Evolutionary conservation across 2,113 vertebrate genomes (phyloP).

Genomic region (Oncorhynchus kisutch): DNA sequence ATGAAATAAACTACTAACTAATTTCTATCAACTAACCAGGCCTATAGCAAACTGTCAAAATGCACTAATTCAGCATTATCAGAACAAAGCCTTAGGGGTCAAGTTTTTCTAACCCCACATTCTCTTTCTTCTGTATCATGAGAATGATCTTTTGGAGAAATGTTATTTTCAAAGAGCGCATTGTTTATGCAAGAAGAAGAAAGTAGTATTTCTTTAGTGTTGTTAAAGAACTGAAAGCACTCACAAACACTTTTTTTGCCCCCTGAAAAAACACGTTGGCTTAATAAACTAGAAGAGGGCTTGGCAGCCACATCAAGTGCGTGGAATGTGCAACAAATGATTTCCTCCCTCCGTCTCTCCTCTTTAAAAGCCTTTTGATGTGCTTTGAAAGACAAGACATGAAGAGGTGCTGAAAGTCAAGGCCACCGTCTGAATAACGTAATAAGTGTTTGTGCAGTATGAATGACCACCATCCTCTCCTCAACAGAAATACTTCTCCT

Average conservation of each 20-base stretch:
- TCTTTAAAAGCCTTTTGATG: slow-evolving; percentile 57
- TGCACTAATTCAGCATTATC: not conserved
- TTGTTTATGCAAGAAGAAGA: not conserved
- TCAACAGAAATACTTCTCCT: slow-evolving; percentile 35
- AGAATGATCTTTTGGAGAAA: too few species aligned
- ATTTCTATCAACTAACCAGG: not conserved
- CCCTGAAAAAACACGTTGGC: not conserved
- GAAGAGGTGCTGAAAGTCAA: slow-evolving; percentile 65
- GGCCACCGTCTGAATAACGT: slow-evolving; percentile 60
- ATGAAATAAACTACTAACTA: not conserved
- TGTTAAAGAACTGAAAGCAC: too few species aligned
- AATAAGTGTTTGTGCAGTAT: slow-evolving; percentile 55
- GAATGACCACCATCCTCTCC: slow-evolving; percentile 53
- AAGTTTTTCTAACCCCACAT: not conserved
- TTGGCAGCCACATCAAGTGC: slow-evolving; percentile 37
- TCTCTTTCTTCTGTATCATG: not conserved
- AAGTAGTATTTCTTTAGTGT: not conserved
- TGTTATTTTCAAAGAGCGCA: too few species aligned
- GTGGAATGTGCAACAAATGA: slow-evolving; percentile 66
- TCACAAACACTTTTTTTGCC: not conserved
- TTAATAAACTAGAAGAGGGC: slow-evolving; percentile 28
- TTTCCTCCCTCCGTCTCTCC: slow-evolving; percentile 63
- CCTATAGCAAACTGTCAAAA: not conserved
- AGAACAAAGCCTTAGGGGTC: not conserved
- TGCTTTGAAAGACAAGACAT: slow-evolving; percentile 60